Conservation (phyloP, 2,113 vertebrate genomes). For the Amphilophus citrinellus region DNA sequence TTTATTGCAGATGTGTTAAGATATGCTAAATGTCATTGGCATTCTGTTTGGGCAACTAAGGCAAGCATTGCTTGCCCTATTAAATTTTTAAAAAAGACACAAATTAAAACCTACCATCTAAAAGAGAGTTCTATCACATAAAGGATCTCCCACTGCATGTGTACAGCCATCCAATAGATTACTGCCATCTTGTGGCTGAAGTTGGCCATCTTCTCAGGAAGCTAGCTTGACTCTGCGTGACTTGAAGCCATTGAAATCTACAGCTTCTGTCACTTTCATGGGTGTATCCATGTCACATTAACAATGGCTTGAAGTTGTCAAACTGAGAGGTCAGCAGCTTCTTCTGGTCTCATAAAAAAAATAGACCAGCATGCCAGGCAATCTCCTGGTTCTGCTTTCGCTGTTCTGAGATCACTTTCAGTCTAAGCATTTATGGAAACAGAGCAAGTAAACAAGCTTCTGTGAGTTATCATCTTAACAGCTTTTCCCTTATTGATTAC, state of each 20-base stretch:
- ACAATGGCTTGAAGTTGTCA: no score
- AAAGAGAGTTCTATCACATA: neutral
- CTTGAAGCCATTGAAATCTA: neutral
- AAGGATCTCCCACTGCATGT: fast-evolving
- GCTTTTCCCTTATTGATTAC: no score
- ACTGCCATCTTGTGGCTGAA: neutral
- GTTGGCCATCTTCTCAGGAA: neutral
- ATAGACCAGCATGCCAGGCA: no score
- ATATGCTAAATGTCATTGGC: neutral
- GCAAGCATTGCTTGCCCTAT: neutral
- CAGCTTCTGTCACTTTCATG: no score
- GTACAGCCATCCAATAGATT: neutral
- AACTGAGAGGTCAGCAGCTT: no score
- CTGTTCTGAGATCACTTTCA: no score
- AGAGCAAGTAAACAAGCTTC: no score
- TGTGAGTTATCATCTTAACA: no score
- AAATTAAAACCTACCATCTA: neutral
- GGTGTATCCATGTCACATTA: no score
- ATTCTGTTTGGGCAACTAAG: neutral
- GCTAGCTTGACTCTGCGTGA: neutral
- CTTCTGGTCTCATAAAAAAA: no score
- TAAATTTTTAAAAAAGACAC: neutral
- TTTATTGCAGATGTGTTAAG: neutral
- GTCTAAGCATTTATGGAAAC: no score
- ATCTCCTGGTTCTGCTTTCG: no score